Evolutionary conservation across 2,888 invertebrate species (phyloP).

Genomic region (Hirtodrosophila confusa): DNA sequence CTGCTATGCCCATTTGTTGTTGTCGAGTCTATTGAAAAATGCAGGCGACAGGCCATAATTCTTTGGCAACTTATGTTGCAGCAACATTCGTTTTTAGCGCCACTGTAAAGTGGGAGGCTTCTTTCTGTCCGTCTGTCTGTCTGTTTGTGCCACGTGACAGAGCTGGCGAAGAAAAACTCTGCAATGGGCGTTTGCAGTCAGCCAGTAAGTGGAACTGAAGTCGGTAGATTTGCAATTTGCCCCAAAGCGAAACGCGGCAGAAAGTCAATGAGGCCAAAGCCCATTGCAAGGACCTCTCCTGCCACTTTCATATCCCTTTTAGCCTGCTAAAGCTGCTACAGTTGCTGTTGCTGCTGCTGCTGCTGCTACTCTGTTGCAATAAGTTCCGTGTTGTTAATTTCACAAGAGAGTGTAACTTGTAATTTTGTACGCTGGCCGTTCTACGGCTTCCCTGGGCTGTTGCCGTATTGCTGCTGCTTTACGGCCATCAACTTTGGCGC

Average conservation of each 20-base stretch:
- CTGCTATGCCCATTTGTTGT: slow-evolving; percentile 2
- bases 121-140: slow-evolving; percentile 11
- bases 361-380: slow-evolving; percentile 58
- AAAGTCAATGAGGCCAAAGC: slow-evolving; percentile 66
- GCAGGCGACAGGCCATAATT: slow-evolving; percentile 49
- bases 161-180: slow-evolving; percentile 4
- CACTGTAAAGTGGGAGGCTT: slow-evolving; percentile 11
- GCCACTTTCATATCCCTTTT: neutral
- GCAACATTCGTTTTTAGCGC: slow-evolving; percentile 49
- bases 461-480: slow-evolving; percentile 30
- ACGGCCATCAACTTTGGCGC: slow-evolving; percentile 63
- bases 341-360: slow-evolving; percentile 10
- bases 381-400: slow-evolving; percentile 81
- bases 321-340: too few relatives aligned
- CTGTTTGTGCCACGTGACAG: slow-evolving; percentile 39
- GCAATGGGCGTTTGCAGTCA: slow-evolving; percentile 20
- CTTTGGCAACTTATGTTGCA: slow-evolving; percentile 37
- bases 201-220: slow-evolving; percentile 30
- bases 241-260: slow-evolving; percentile 39
- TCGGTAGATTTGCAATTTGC: slow-evolving; percentile 43
- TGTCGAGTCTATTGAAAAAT: slow-evolving; percentile 41
- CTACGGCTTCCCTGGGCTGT: slow-evolving; percentile 48
- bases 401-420: slow-evolving; percentile 77
- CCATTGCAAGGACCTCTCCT: slow-evolving; percentile 7
- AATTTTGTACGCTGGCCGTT: slow-evolving; percentile 60